Conservation (phyloP, 1,140 invertebrate species). For the Leptopilina clavipes region DNA sequence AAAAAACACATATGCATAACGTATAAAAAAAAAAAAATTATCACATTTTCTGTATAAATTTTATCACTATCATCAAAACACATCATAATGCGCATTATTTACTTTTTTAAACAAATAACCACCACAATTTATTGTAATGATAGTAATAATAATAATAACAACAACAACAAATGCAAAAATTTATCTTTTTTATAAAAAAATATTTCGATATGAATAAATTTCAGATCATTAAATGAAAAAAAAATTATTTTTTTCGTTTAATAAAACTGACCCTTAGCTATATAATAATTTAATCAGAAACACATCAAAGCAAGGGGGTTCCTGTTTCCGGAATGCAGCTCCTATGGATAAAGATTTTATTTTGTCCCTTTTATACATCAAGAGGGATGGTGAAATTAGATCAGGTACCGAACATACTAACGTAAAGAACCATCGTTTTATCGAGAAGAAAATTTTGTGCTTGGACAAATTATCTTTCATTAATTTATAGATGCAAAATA, state of each 20-base stretch:
- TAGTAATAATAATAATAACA: no score
- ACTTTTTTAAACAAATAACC: no score
- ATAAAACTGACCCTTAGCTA: conserved; percentile 11
- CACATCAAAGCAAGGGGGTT: conserved; percentile 3
- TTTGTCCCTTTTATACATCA: conserved; percentile 17
- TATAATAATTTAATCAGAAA: conserved; percentile 21
- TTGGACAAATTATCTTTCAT: not conserved
- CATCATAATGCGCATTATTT: no score
- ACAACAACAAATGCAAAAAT: no score
- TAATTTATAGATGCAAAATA: no score
- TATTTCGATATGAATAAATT: no score
- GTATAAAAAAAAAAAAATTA: no score
- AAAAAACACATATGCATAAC: not conserved
- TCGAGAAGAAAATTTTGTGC: conserved; percentile 18
- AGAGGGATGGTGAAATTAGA: not conserved
- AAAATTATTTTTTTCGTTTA: not conserved
- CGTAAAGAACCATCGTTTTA: not conserved
- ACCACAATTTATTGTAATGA: no score
- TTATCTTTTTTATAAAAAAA: no score
- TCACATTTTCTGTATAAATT: not conserved
- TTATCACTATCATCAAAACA: not conserved
- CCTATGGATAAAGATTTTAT: conserved; percentile 9
- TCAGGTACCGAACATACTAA: conserved; percentile 2
- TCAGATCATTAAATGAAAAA: not conserved
- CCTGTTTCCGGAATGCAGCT: conserved; percentile 1